Conservation (phyloP, 2,888 invertebrate genomes). For the Electrophaes corylata region DNA sequence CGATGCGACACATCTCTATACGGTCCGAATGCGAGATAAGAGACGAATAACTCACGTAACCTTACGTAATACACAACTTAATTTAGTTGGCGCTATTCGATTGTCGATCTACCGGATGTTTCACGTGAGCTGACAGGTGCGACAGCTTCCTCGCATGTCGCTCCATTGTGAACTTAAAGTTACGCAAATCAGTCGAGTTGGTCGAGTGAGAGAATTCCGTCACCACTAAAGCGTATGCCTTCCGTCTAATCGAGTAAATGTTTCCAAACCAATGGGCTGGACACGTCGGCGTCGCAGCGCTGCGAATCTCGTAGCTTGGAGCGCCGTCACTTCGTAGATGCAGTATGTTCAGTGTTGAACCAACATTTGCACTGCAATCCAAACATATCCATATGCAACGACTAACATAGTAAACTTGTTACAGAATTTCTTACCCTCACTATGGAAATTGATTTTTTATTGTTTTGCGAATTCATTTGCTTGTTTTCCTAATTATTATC, state of each 20-base stretch:
- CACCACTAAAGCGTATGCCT: conserved; percentile 74
- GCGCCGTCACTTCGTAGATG: conserved; percentile 51
- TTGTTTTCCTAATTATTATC: not conserved
- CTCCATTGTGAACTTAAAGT: conserved; percentile 32
- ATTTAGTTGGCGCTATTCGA: conserved; percentile 33
- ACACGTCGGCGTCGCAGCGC: conserved; percentile 60
- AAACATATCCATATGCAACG: conserved; percentile 25
- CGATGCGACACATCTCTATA: conserved; percentile 66
- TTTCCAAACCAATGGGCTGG: conserved; percentile 70
- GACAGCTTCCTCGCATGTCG: conserved; percentile 21
- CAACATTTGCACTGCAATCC: conserved; percentile 63
- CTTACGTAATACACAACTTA: conserved; percentile 35
- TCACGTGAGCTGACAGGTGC: conserved; percentile 23
- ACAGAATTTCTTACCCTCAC: conserved; percentile 35
- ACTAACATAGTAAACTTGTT: conserved; percentile 31
- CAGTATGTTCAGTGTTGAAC: conserved; percentile 55
- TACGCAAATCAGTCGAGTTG: conserved; percentile 55
- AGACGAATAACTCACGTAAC: conserved; percentile 54
- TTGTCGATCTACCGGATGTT: conserved; percentile 35
- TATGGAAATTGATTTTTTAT: conserved; percentile 16
- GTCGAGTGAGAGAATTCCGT: conserved; percentile 60
- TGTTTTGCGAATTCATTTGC: not conserved
- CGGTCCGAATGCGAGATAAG: conserved; percentile 60
- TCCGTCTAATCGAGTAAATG: conserved; percentile 77
- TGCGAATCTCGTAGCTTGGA: conserved; percentile 47